Base-by-base conservation (phyloP, 2,113 vertebrate species). In the Oxygymnocypris stewartii region DNA sequence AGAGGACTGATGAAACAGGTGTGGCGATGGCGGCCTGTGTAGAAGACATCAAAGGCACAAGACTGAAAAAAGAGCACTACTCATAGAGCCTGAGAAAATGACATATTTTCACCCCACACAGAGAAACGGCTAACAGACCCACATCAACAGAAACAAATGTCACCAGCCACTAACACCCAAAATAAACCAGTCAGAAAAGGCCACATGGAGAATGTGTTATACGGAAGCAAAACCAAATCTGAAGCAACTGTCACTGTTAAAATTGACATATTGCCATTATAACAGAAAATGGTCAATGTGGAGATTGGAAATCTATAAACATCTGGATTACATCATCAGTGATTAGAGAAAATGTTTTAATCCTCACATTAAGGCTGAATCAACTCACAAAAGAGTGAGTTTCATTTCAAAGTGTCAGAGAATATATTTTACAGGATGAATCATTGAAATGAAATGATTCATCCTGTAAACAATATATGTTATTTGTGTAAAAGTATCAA, bases 31-130 rank as follows among this genome's bases (percentile, higher is more conserved):
- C 7, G 6, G 23, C 67, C 57, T 86, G 85, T 81, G 65, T 12
- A 6, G 86, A 67, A 54, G 28, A 87, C 73, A 78, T 87, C 73
- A 87, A 87, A 87, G 79, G 84, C 44, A 18, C 42, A 51, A 65
- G 71, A n/a, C 23, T 23, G 10, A 35, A 31, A 65, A 76, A 23
- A 63, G 28, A 71, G 67, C n/a, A 35, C 20, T 35, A 80, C 18
- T 73, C 69, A 76, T 4, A 82, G 57, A 65, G 79, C 57, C 57
- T 18, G 54, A 82, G 54, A 86, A 51, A 75, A 81, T 82, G 18
- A 86, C 78, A 79, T 13, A 79, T 79, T 80, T 69, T 59, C 35
- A 23, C n/a, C 73, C 16, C 31, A 59, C 78, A 79, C 28, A 85
- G 23, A 69, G 4, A 20, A 6, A 28, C 18, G 23, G n/a, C 65